Percentiles rank a stretch among this genome's conserved stretches.
Evolutionary conservation across 2,797 vertebrate species (phyloP).

Genomic region (Eurystomus glaucurus): DNA sequence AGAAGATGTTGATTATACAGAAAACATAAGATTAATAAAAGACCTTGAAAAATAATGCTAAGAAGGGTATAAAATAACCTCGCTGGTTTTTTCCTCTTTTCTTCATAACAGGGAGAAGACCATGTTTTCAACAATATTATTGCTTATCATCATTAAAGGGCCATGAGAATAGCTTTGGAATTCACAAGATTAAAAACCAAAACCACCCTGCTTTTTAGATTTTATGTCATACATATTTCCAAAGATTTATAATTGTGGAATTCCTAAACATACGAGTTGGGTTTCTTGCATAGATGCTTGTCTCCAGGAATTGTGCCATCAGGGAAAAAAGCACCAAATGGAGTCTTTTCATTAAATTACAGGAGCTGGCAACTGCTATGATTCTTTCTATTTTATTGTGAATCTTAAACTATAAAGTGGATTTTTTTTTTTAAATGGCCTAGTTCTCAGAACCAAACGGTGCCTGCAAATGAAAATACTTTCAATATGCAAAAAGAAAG

Average conservation of each 20-base stretch:
- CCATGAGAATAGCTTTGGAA: neutral
- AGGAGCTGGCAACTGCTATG: constrained; percentile 1
- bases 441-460: neutral
- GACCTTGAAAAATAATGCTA: neutral
- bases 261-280: constrained; percentile 12
- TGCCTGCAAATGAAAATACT: constrained; percentile 7
- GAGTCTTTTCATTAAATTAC: neutral
- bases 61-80: neutral
- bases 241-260: constrained; percentile 27
- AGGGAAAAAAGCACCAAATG: constrained; percentile 19
- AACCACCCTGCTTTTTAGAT: constrained; percentile 3
- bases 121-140: neutral
- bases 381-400: constrained; percentile 34
- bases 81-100: neutral
- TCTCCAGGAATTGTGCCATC: constrained; percentile 48
- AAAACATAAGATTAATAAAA: neutral
- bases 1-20: neutral
- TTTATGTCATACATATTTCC: neutral
- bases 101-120: neutral
- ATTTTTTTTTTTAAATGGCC: neutral
- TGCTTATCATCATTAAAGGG: neutral
- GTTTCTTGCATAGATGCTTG: neutral
- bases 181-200: neutral
- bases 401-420: constrained; percentile 2
- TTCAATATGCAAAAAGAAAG: neutral